Percentiles rank a stretch among this genome's conserved stretches.
phyloP scores from a whole-genome alignment of 1,140 invertebrate genomes.

The Rhagoletis zephyria region DNA sequence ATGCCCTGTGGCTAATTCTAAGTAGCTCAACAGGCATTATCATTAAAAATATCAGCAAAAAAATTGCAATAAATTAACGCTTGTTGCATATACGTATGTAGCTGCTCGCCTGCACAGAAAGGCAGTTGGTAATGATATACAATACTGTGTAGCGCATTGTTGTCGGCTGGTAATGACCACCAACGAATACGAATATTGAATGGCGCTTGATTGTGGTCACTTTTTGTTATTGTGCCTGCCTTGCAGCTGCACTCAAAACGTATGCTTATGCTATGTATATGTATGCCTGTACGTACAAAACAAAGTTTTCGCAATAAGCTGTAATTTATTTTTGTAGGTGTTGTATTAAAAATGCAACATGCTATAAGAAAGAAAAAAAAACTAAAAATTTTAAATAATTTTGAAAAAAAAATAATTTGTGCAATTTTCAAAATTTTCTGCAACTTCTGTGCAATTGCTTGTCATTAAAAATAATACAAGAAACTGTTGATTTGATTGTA shows the following conservation, averaged over 20 bases:
- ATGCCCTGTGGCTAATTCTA: conserved; percentile 10
- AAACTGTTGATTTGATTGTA: neutral
- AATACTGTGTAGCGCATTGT: neutral
- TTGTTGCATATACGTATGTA: neutral
- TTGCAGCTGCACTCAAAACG: conserved; percentile 24
- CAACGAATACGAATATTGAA: conserved; percentile 45
- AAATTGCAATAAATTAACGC: conserved; percentile 37
- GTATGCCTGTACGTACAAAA: too few species aligned
- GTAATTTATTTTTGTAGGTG: conserved; percentile 47
- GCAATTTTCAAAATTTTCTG: conserved; percentile 6
- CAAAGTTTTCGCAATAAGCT: neutral
- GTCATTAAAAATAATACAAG: neutral
- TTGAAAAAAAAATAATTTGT: conserved; percentile 39
- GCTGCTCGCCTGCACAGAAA: neutral
- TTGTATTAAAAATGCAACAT: conserved; percentile 50
- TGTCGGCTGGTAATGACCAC: conserved; percentile 37
- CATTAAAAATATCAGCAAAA: conserved; percentile 2
- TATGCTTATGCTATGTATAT: neutral
- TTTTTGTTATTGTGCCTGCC: neutral
- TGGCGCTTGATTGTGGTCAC: neutral
- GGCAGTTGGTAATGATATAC: neutral
- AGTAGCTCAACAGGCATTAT: conserved; percentile 14
- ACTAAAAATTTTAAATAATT: too few species aligned
- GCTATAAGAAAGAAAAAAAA: neutral
- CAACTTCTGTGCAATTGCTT: neutral